Evolutionary conservation across 2,113 vertebrate genomes (phyloP).

Genomic region (Pogona vitticeps): DNA sequence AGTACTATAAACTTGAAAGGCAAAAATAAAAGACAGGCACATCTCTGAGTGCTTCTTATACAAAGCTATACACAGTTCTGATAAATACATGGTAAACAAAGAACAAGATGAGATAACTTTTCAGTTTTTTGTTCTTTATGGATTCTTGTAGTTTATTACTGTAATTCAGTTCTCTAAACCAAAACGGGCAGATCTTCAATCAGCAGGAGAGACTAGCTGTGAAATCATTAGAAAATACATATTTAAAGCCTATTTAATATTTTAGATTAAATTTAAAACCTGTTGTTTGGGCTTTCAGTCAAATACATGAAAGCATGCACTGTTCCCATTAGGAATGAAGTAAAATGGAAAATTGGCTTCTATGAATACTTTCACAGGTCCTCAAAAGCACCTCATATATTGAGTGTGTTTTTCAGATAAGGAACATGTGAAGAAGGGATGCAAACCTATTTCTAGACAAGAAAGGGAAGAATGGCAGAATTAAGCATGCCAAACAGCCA

Average conservation of each 20-base stretch:
- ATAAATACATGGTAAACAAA: slow-evolving; percentile 18
- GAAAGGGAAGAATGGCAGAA: neutral
- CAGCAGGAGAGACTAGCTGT: slow-evolving; percentile 55
- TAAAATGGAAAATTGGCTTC: neutral
- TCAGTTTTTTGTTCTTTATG: slow-evolving; percentile 29
- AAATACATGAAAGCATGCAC: slow-evolving; percentile 49
- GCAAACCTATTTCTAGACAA: neutral
- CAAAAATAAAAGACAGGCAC: neutral
- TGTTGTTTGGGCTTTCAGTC: slow-evolving; percentile 47
- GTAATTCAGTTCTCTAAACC: slow-evolving; percentile 64
- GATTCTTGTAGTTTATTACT: slow-evolving; percentile 57
- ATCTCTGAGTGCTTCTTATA: neutral
- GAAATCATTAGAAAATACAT: slow-evolving; percentile 58
- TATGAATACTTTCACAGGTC: neutral
- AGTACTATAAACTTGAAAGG: neutral
- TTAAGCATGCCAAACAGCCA: neutral
- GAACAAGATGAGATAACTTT: slow-evolving; percentile 17
- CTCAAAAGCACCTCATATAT: neutral
- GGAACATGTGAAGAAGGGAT: neutral
- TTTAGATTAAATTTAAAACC: slow-evolving; percentile 58
- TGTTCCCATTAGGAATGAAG: slow-evolving; percentile 11
- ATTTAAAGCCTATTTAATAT: slow-evolving; percentile 61
- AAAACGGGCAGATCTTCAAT: slow-evolving; percentile 65
- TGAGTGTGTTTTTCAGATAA: neutral
- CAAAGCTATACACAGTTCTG: slow-evolving; percentile 13